Base-by-base conservation (phyloP, 30 jellyfish, hydroid and myxozoan genomes). In the Cassiopea xamachana region DNA sequence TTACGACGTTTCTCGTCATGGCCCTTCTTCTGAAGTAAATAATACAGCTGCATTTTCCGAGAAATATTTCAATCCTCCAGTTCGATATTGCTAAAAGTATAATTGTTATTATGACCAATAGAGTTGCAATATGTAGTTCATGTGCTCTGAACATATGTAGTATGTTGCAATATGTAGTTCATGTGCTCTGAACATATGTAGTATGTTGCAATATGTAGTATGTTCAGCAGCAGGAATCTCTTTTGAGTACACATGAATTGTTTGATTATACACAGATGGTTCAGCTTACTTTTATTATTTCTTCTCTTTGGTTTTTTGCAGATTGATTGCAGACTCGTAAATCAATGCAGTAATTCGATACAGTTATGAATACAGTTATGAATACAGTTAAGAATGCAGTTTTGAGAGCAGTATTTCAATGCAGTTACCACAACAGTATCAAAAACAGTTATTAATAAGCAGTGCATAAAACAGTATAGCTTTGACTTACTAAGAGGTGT, bases 241-340 rank as follows among this genome's bases (percentile, higher is more conserved):
- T 64, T 64, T 64, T 5, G 15, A 64, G 43, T 64, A 2, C 43
- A 4, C 15, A 16, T 5, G 74, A 64, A 64, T 59, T 6, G 14
- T 64, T 64, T 64, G 74, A 64, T 9, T 64, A 4, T 64, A 9
- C 43, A 64, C 8, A 64, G 2, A 2, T 64, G 27, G 19, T 2
- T 64, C 6, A 2, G 19, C 39, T 64, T 13, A 9, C 74, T 14
- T 7, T 64, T 13, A 5, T 7, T 64, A 64, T 13, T 64, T 64
- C 2, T 64, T 14, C 6, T 64, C 6, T 64, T 64, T 17, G 43
- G 27, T 64, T 14, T 64, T 64, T 64, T 64, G 74, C 74, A 64
- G 74, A 64, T 64, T 64, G 74, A 64, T 64, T 64, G 74, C 74
- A 64, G 74, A 64, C 74, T 64, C 64, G 64, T 55, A 55, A 55